These are phyloP conservation scores for Dasyurus viverrinus DNA, from an alignment of 2,113 vertebrate species.

Conservation along the genomic window DNA sequence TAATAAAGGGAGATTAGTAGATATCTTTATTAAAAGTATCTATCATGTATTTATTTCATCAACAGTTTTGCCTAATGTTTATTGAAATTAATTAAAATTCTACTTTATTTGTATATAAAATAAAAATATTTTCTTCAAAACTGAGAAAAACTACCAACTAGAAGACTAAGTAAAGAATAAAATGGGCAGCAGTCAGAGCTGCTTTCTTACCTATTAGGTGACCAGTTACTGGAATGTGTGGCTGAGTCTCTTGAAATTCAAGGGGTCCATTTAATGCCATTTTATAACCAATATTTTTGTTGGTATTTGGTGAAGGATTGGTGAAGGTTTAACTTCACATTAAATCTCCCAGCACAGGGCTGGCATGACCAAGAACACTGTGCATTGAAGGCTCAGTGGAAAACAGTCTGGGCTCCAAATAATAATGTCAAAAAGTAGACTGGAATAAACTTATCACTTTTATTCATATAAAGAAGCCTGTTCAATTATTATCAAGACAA, in stretches of 20 bases:
- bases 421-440: neutral
- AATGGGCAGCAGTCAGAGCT: neutral
- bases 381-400: neutral
- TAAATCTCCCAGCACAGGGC: accelerated
- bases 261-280: slow-evolving; percentile 9
- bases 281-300: neutral
- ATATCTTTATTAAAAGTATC: neutral
- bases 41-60: neutral
- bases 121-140: neutral
- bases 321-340: neutral
- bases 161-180: neutral
- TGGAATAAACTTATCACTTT: neutral
- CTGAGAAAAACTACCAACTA: neutral
- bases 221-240: neutral
- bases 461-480: neutral
- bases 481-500: neutral
- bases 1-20: neutral
- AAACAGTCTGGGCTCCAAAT: neutral
- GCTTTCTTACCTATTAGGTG: slow-evolving; percentile 20
- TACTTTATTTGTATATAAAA: neutral
- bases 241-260: neutral
- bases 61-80: neutral
- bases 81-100: neutral
- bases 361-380: neutral
- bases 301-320: neutral